phyloP scores from a whole-genome alignment of 2,797 vertebrate genomes.

The Falco concolor region DNA sequence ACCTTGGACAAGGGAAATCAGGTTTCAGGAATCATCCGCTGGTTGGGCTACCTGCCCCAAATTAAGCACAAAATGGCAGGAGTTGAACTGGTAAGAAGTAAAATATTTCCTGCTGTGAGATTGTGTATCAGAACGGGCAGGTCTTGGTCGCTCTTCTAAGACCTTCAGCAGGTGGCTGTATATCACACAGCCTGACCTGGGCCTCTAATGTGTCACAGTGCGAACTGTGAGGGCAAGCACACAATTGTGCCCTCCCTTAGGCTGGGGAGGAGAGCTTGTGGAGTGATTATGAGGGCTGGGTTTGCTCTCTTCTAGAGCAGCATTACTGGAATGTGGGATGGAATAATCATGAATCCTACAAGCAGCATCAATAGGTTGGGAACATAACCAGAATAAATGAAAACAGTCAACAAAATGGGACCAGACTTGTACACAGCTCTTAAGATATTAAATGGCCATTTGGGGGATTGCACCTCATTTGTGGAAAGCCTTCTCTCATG shows the following conservation, averaged over 20 bases:
- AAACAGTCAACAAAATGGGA: neutral
- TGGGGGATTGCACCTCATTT: neutral
- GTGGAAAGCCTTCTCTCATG: fast-evolving
- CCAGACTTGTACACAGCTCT: neutral
- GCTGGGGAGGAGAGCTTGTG: neutral
- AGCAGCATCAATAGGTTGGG: neutral
- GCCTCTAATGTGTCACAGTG: neutral
- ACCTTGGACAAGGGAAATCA: constrained; percentile 43
- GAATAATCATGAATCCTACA: neutral
- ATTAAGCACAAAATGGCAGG: constrained; percentile 72
- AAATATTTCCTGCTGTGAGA: neutral
- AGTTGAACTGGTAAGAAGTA: constrained; percentile 81
- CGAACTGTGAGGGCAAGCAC: neutral
- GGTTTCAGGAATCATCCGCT: constrained; percentile 81
- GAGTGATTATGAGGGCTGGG: neutral
- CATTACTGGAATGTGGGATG: neutral
- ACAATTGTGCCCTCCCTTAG: neutral
- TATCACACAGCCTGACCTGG: neutral
- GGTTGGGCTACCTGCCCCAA: constrained; percentile 77
- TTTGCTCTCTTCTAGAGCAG: neutral
- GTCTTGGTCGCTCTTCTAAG: neutral
- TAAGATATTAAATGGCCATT: fast-evolving
- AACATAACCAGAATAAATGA: neutral
- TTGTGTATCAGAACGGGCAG: neutral
- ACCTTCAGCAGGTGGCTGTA: neutral